Base-by-base conservation (phyloP, 1,140 invertebrate species). In the Nylanderia fulva region DNA sequence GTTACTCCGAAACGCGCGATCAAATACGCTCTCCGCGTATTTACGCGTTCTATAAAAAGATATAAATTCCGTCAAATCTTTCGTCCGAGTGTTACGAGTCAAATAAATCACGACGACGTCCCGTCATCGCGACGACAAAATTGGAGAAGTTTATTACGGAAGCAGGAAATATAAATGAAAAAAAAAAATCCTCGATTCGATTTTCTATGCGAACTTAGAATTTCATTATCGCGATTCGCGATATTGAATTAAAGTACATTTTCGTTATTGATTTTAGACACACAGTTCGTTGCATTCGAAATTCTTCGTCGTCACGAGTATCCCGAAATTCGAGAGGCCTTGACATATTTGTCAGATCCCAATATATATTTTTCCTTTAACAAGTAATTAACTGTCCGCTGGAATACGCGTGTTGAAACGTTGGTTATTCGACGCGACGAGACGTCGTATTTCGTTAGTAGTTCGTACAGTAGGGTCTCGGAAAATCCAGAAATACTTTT, bases 341-440 rank as follows among this genome's bases (percentile, higher is more conserved):
- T 6, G n/a, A 13, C 27, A 11, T 42, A 42, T 42, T 11, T 1
- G 8, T 27, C 1, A 13, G 9, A 7, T 27, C 11, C 21, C 11
- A 24, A 80, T 60, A 71, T 72, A 82, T 24, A n/a, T n/a, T n/a
- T 82, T 27, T 45, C 13, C 15, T 8, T 82, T 82, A 71, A 82
- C 24, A 71, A 82, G 45, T 72, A 82, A 82, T 52, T 72, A 82
- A 82, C 66, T 72, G 64, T 80, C 77, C 52, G 18, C 2, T 27
- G 11, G 52, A 33, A 33, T 56, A 56, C 15, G 15, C 36, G 24
- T 29, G 52, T 39, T 42, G 60, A n/a, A n/a, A 29, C 61, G 42
- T 5, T 24, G 56, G 45, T 15, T 77, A 66, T 66, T 66, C 64
- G 64, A 71, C 36, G 77, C 66, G 77, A 82, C 45, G 64, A 39